A percentile compares a stretch with the other conserved stretches of the same genome.
Conservation (phyloP, 2,113 vertebrate species). For the Anhinga anhinga region DNA sequence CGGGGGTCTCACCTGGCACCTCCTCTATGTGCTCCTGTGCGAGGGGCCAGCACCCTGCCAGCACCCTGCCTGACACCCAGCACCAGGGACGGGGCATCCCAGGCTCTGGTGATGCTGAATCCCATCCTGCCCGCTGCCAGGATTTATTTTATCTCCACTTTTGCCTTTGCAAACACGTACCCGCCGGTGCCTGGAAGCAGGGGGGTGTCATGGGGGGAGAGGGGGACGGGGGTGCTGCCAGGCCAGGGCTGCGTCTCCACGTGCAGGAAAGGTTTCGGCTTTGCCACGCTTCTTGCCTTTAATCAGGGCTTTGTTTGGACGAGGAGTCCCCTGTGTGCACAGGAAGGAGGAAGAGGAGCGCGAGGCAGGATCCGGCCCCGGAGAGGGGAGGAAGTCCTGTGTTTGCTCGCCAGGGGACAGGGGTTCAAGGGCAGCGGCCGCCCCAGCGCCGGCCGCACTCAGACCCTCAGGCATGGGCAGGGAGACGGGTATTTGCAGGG, state of each 20-base stretch:
- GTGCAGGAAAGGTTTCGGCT: background rate
- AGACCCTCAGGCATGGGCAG: background rate
- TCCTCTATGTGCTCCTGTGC: background rate
- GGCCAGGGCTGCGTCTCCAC: background rate
- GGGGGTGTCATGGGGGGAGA: background rate
- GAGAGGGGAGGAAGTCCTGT: background rate
- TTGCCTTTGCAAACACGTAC: background rate
- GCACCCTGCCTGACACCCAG: background rate
- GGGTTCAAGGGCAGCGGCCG: background rate
- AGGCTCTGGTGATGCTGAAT: background rate
- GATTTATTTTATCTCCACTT: background rate
- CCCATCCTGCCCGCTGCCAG: rapidly evolving
- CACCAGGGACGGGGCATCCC: rapidly evolving
- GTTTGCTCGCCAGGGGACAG: background rate
- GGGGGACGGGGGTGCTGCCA: rapidly evolving
- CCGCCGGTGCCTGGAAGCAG: rapidly evolving
- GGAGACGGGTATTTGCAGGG: background rate
- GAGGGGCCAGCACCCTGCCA: background rate
- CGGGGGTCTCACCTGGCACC: background rate
- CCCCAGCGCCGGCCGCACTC: background rate
- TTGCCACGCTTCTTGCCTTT: background rate
- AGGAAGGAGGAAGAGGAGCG: background rate
- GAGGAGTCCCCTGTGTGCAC: background rate
- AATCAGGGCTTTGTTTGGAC: background rate
- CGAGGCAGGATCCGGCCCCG: background rate